Conservation (phyloP, 2,888 invertebrate species). For the Drosophila nr. fundita region DNA sequence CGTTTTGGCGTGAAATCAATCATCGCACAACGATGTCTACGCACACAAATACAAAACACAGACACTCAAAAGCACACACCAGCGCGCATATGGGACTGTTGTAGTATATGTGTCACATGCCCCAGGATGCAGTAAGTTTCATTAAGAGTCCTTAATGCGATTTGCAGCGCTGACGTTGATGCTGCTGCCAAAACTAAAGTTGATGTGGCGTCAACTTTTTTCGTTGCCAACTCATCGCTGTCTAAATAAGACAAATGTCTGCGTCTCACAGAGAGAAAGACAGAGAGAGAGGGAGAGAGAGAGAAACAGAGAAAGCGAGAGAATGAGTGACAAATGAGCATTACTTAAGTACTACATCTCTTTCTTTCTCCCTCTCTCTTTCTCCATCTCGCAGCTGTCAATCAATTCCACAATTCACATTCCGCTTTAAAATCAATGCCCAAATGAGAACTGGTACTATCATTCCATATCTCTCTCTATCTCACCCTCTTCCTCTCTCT, state of each 20-base stretch:
- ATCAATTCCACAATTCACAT: neutral
- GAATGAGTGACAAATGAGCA: constrained; percentile 21
- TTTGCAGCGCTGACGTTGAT: constrained; percentile 70
- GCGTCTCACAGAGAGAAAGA: constrained; percentile 2
- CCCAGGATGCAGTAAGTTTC: constrained; percentile 76
- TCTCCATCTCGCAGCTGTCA: neutral
- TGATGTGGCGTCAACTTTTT: constrained; percentile 46
- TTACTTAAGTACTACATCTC: neutral
- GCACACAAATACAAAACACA: constrained; percentile 33
- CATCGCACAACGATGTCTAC: constrained; percentile 70
- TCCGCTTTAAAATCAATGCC: constrained; percentile 11
- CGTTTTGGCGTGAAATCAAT: constrained; percentile 83
- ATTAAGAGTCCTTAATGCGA: constrained; percentile 83
- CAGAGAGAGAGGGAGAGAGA: neutral
- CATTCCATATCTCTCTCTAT: neutral
- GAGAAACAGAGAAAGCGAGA: too few species aligned
- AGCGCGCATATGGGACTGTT: neutral
- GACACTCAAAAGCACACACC: constrained; percentile 2
- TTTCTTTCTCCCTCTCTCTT: neutral
- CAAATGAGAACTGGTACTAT: constrained; percentile 52
- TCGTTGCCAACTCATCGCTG: constrained; percentile 28
- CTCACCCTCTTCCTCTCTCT: neutral
- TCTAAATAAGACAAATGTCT: constrained; percentile 72
- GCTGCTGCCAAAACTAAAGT: constrained; percentile 21
- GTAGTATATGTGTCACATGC: constrained; percentile 60